Base-by-base conservation (phyloP, 2,888 invertebrate genomes). In the Melinaea marsaeus region DNA sequence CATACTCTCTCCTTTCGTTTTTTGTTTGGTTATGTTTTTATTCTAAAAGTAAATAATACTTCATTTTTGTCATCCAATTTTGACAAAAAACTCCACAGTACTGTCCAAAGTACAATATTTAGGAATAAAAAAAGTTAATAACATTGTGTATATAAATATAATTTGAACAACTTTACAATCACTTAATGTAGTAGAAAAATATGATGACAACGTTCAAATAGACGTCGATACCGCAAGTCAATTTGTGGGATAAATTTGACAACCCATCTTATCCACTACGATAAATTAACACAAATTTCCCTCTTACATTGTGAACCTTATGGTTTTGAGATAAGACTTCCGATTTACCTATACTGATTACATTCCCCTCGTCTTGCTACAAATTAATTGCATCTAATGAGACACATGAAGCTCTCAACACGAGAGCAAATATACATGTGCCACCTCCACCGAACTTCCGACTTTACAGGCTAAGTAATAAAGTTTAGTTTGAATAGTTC, bases 321-420 rank as follows among this genome's bases (percentile, higher is more conserved):
- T 51, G 33, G 22, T 51, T 3, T 47, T 32, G 65, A 57, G 33
- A 67, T 65, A 72, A 69, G 64, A 66, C 59, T 62, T 60, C 59
- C 63, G 59, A 69, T 68, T 66, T 58, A 56, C 47, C 55, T 22
- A 60, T 58, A 60, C 63, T 71, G 71, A 71, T 73, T 68, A 69
- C 68, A 64, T 64, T 65, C 66, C 72, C 64, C 69, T 66, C 73
- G 72, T 72, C 64, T 70, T 64, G 71, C 77, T 75, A 74, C 79
- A 80, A 83, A 83, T 81, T 83, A 83, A 85, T 84, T 80, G 79
- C 75, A 72, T 79, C 79, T 84, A 84, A 86, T 83, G 82, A 83
- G 81, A 81, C 80, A 80, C 74, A 72, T 76, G 77, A 76, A 74
- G 73, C 73, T 71, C 71, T 69, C 63, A 51, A 59, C 66, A 22